Conservation (phyloP, 2,797 vertebrate species). For the Menidia menidia region DNA sequence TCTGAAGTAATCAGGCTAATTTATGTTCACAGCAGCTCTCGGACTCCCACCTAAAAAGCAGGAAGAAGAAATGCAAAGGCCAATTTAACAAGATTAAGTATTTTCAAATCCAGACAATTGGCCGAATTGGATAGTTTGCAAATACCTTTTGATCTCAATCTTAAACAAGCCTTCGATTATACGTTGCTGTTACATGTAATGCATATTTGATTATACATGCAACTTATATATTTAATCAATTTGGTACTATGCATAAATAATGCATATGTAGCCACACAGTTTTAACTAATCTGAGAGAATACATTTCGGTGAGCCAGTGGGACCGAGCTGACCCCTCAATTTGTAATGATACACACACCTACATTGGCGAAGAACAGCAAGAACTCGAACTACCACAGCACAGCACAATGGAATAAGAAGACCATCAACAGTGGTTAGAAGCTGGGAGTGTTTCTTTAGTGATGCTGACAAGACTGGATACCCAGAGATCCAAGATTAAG, state of each 20-base stretch:
- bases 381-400: not conserved
- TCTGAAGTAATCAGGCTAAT: slow-evolving; percentile 65
- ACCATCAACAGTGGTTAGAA: not conserved
- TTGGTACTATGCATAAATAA: not conserved
- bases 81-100: slow-evolving; percentile 43
- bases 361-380: not conserved
- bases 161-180: not conserved
- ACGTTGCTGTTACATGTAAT: too few relatives aligned
- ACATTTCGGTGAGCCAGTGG: not conserved
- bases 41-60: slow-evolving; percentile 29
- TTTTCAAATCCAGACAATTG: slow-evolving; percentile 43
- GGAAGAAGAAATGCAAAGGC: slow-evolving; percentile 9
- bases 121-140: slow-evolving; percentile 17
- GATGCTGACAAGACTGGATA: not conserved
- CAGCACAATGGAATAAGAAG: not conserved
- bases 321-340: not conserved
- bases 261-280: not conserved
- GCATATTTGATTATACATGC: not conserved
- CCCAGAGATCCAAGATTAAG: not conserved
- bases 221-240: not conserved
- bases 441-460: not conserved
- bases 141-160: slow-evolving; percentile 12
- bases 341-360: too few relatives aligned
- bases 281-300: not conserved
- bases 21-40: slow-evolving; percentile 25